Percentiles rank a stretch among this genome's conserved stretches.
Evolutionary conservation across 2,113 vertebrate genomes (phyloP).

Genomic region (Xiphophorus couchianus): DNA sequence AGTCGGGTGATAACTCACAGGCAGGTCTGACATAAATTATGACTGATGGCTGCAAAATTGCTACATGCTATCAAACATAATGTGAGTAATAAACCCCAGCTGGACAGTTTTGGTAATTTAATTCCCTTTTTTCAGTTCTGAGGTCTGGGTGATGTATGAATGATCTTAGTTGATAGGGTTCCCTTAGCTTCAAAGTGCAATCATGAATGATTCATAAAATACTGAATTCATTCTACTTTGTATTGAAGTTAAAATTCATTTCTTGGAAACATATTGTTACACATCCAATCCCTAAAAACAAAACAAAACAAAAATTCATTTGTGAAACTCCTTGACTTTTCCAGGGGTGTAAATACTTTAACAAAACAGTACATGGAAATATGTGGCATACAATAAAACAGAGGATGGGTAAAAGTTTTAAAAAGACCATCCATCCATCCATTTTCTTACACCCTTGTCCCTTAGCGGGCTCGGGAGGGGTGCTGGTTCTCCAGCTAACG

Average conservation of each 20-base stretch:
- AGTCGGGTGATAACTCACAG: not conserved
- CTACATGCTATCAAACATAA: constrained; percentile 1
- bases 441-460: too few species aligned
- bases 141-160: not conserved
- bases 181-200: constrained; percentile 10
- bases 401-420: too few species aligned
- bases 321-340: too few species aligned
- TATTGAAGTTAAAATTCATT: not conserved
- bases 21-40: not conserved
- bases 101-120: constrained; percentile 7
- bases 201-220: constrained; percentile 9
- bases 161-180: not conserved
- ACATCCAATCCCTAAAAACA: not conserved
- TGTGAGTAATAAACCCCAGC: not conserved
- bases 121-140: not conserved
- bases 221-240: not conserved
- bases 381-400: too few species aligned
- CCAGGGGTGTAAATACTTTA: not conserved
- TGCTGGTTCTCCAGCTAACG: too few species aligned
- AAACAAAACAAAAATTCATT: too few species aligned
- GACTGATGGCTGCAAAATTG: not conserved
- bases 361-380: not conserved
- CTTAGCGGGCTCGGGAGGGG: too few species aligned
- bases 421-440: too few species aligned
- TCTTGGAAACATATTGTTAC: not conserved